These are phyloP conservation scores for Tridacna gigas DNA, from an alignment of 2,888 invertebrate species.

Conservation along the genomic window DNA sequence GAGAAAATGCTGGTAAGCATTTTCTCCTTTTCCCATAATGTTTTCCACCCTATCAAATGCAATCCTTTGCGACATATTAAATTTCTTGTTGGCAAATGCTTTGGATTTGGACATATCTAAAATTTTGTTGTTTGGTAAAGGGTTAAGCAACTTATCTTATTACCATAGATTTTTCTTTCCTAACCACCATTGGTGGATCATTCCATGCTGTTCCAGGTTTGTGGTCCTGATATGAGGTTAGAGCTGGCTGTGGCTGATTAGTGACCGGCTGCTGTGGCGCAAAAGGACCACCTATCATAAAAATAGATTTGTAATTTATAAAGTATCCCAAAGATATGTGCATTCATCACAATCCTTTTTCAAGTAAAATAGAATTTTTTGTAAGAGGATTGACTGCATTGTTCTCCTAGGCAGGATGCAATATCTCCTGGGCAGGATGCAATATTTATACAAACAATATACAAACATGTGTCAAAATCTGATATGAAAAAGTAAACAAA, in stretches of 20 bases:
- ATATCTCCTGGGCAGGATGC: no score
- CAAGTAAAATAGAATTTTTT: no score
- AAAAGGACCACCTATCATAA: slow-evolving; percentile 27
- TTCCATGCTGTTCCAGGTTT: slow-evolving; percentile 83
- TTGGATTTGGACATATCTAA: no score
- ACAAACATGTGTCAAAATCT: no score
- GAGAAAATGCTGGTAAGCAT: background rate
- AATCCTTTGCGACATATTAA: no score
- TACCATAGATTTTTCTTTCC: slow-evolving; percentile 59
- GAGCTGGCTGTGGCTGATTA: slow-evolving; percentile 34
- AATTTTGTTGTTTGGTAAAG: no score
- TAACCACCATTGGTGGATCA: slow-evolving; percentile 82
- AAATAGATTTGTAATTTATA: background rate
- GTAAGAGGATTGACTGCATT: no score
- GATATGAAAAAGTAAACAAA: no score
- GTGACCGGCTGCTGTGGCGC: slow-evolving; percentile 44
- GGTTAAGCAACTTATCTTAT: background rate
- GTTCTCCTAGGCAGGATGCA: no score
- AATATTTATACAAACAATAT: no score
- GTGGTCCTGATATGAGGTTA: slow-evolving; percentile 78
- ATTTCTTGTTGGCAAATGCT: no score
- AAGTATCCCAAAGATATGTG: background rate
- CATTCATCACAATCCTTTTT: background rate
- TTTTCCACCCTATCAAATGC: background rate
- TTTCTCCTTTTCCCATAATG: background rate